Evolutionary conservation across 2,113 vertebrate genomes (phyloP).

Genomic region (Eira barbara): DNA sequence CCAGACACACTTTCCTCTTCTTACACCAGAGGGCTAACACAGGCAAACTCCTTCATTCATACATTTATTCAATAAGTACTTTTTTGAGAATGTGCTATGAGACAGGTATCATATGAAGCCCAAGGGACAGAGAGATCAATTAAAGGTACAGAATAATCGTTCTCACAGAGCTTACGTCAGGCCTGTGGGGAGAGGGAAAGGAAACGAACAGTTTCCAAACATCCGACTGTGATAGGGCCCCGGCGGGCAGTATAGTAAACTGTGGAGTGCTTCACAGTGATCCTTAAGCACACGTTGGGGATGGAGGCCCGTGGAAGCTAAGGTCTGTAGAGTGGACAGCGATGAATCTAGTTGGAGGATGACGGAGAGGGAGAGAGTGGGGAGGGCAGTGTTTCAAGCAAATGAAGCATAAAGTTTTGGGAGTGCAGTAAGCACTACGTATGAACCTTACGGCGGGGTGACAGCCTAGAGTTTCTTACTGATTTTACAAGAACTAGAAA

Average conservation of each 20-base stretch:
- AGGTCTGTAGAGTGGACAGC: neutral
- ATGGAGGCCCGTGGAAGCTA: neutral
- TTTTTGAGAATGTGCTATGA: neutral
- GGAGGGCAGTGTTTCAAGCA: neutral
- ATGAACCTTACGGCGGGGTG: neutral
- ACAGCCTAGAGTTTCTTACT: neutral
- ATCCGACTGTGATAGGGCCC: neutral
- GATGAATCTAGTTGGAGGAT: neutral
- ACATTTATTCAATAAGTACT: neutral
- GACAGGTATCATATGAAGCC: neutral
- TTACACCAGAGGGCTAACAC: neutral
- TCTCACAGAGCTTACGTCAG: neutral
- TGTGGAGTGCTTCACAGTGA: neutral
- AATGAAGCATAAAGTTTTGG: neutral
- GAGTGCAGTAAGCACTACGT: neutral
- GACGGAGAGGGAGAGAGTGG: neutral
- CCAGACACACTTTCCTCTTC: neutral
- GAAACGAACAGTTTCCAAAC: neutral
- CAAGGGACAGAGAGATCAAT: neutral
- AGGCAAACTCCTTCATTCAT: neutral
- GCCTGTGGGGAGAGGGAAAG: neutral
- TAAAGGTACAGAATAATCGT: neutral
- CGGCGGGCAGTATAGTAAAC: too few relatives aligned
- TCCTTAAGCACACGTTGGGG: neutral
- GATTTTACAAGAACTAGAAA: neutral